Evolutionary conservation across 2,888 invertebrate genomes (phyloP), one percentile per base, ranked within the genome.

Genomic region (Leistus spinibarbis): DNA sequence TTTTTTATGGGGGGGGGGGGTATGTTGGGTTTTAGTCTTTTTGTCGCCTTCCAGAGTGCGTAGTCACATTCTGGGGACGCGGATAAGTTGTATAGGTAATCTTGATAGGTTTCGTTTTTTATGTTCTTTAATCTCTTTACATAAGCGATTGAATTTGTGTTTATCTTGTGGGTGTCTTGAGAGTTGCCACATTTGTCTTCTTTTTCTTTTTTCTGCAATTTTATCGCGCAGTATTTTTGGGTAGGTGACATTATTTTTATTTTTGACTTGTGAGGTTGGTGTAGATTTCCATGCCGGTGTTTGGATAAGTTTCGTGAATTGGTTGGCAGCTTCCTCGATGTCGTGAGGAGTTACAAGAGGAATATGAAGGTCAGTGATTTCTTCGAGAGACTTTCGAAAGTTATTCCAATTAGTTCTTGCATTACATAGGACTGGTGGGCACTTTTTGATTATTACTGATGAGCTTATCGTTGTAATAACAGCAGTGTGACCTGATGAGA

Each of bases 401-500:
- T n/a, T 57, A 1, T 56, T 19, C 69, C 69, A 75, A 53, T 75
- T 63, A 2, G 63, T 68, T 13, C n/a, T n/a, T 23, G 60, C 23
- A 23, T 69, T 75, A 5, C 22, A 53, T 17, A 77, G 60, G 7
- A 60, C 60, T 2, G 62, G 69, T 65, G 23, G 63, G n/a, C 19
- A 63, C 27, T 72, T 19, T 69, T 69, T 77, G 4, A 68, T 17
- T 20, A 76, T 76, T 16, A 75, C 22, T 56, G 54, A 24, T 17
- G 71, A 69, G 60, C 70, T 77, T 19, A 78, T n/a, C 10, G 75
- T 78, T 9, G 78, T 53, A n/a, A 79, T 64, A 10, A 81, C 74
- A 9, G 80, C 78, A 17, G 78, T 77, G 56, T 80, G 79, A 53
- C 80, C 79, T 0, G 80, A 80, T 54, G 77, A 76, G n/a, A 81